Base-by-base conservation (phyloP, 1,140 invertebrate species). In the Trichoplusia ni region DNA sequence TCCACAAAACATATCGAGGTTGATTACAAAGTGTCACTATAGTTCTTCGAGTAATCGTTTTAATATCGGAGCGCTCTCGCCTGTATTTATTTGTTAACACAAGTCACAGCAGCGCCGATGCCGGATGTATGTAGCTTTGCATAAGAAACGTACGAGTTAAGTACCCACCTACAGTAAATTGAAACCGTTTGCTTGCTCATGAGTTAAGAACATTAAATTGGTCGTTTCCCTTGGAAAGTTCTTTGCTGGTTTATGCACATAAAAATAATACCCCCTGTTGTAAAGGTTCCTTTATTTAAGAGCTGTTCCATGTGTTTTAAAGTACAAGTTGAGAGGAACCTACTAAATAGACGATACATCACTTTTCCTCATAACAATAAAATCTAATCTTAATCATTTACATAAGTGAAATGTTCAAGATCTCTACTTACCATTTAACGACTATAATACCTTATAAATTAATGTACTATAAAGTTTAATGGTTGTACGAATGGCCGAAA, bases 1-100 rank as follows among this genome's bases (percentile, higher is more conserved):
- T 79, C 67, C 67, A 73, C 71, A 51, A 75, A 76, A 79, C 76
- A 74, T 71, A 62, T 79, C 69, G 66, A 69, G 73, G 53, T 68
- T 75, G 71, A 73, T 78, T 78, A 71, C 66, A 47, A 59, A 72
- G 42, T 72, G 59, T 51, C 64, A 62, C 60, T 64, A 67, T 44
- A 18, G 42, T 44, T 29, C 46, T 29, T 62, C 37, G 33, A 67
- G 21, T 42, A 42, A 66, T 69, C 69, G 44, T 51, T 42, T 64
- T 23, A 29, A 40, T 62, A 38, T 38, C 19, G 16, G 49, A 47
- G 21, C 33, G 27, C 25, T 29, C 29, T 29, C 31, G 25, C 13
- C n/a, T 16, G 25, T 29, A 47, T 49, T 49, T 49, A 49, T 49
- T 49, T 18, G 40, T 42, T 29, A 49, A 25, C 25, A 29, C 47